Conservation (phyloP, 64 coral and sea anemone genomes). For the Montipora efflorescens region DNA sequence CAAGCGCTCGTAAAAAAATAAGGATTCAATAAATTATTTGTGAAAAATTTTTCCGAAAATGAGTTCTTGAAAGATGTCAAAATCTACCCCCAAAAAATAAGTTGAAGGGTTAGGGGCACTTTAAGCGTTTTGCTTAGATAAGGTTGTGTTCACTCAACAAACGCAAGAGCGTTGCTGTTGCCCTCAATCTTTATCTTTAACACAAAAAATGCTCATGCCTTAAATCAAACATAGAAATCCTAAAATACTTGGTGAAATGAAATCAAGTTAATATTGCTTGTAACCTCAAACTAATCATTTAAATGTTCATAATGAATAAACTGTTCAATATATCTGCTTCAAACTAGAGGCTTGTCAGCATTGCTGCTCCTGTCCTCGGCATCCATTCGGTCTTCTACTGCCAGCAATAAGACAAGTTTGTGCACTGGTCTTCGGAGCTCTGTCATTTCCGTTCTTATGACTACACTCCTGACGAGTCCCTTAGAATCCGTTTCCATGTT, state of each 20-base stretch:
- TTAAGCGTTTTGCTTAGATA: no score
- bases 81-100: not conserved
- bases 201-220: no score
- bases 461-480: not conserved
- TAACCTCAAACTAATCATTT: no score
- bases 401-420: not conserved
- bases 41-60: not conserved
- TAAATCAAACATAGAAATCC: no score
- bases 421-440: not conserved
- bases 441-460: not conserved
- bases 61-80: not conserved
- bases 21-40: not conserved
- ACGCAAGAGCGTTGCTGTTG: no score
- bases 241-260: no score
- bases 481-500: not conserved
- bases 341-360: not conserved
- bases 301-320: not conserved
- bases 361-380: not conserved
- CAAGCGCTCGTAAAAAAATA: not conserved
- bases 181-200: not conserved
- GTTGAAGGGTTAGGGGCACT: conserved; percentile 3
- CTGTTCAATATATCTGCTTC: not conserved
- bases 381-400: not conserved
- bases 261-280: no score
- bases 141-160: no score